A percentile compares a stretch with the other conserved stretches of the same genome.
Conservation (phyloP, 2,113 vertebrate genomes). For the Ptyas mucosa region DNA sequence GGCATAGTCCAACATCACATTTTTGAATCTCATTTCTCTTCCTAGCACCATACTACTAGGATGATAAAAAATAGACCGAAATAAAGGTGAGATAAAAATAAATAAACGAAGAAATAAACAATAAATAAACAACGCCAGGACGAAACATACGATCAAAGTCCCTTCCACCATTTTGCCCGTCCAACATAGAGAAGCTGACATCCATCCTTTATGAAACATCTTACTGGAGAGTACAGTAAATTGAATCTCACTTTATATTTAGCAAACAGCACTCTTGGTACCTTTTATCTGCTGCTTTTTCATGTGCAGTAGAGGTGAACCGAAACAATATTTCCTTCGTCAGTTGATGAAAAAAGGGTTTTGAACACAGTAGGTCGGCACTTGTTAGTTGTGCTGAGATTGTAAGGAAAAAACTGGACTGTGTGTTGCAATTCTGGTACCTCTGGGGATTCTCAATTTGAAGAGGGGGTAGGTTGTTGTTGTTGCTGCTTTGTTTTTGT, state of each 20-base stretch:
- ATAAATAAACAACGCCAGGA: not conserved
- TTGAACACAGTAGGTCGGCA: not conserved
- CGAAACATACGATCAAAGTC: not conserved
- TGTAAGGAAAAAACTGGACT: not conserved
- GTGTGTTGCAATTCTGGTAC: not conserved
- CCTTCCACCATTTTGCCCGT: not conserved
- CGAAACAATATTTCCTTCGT: not conserved
- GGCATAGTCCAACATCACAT: not conserved
- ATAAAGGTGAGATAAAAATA: not conserved
- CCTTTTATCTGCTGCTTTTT: not conserved
- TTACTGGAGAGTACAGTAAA: not conserved
- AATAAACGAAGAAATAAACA: not conserved
- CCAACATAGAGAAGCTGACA: not conserved
- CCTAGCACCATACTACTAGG: not conserved
- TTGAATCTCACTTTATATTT: not conserved
- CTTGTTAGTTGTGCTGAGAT: not conserved
- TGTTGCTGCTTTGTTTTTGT: not conserved
- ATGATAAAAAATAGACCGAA: not conserved
- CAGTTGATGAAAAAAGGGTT: not conserved
- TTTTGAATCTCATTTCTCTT: not conserved
- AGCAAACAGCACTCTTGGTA: not conserved
- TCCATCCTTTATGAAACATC: not conserved
- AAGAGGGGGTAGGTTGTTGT: not conserved
- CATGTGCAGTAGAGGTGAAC: not conserved
- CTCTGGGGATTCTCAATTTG: not conserved